Percentiles rank a stretch among this genome's conserved stretches.
phyloP scores from a whole-genome alignment of 2,113 vertebrate species.

The Rana temporaria region DNA sequence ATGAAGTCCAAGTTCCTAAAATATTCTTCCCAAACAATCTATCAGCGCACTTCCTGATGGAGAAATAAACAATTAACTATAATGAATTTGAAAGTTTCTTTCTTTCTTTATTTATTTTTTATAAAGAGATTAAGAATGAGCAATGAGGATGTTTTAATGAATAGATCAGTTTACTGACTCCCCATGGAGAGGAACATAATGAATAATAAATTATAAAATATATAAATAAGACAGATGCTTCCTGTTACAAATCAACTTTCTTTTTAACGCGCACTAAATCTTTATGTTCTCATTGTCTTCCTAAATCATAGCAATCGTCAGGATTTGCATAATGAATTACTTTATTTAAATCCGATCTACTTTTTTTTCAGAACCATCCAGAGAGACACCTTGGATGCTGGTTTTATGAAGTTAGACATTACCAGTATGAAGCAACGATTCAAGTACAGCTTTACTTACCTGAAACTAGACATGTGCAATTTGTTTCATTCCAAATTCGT shows the following conservation, averaged over 20 bases:
- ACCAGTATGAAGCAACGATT: not conserved
- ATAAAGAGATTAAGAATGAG: not conserved
- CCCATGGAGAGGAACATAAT: constrained; percentile 8
- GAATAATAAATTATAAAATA: constrained; percentile 40
- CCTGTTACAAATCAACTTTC: constrained; percentile 29
- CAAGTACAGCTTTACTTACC: not conserved
- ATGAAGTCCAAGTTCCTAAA: not conserved
- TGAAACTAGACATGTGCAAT: no score
- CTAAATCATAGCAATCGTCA: not conserved
- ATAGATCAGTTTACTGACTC: constrained; percentile 8
- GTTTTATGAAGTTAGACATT: not conserved
- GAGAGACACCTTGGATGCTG: not conserved
- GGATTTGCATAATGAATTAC: not conserved
- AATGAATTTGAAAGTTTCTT: not conserved
- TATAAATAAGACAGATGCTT: constrained; percentile 34
- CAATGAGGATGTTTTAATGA: constrained; percentile 1
- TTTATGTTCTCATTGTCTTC: not conserved
- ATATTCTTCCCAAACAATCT: not conserved
- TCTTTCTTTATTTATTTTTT: not conserved
- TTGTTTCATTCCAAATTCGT: no score
- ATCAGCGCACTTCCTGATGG: not conserved
- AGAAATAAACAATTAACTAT: constrained; percentile 19
- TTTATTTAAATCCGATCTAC: not conserved
- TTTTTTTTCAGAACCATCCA: not conserved
- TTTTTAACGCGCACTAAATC: not conserved